Conservation (phyloP, 2,888 invertebrate species). For the Polydrusus tereticollis region DNA sequence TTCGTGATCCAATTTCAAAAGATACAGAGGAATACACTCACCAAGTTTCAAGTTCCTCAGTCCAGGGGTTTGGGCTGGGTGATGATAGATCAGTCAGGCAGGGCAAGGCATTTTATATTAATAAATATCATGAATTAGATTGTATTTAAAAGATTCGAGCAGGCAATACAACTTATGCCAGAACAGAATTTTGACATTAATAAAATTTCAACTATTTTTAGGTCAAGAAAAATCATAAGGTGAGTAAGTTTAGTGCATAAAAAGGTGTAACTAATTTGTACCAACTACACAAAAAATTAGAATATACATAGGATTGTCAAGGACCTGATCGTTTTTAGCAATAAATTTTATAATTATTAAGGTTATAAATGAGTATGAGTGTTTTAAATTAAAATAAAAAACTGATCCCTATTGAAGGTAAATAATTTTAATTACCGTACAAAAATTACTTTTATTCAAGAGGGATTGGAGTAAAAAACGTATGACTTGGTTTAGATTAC, state of each 20-base stretch:
- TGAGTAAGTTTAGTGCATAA: slow-evolving; percentile 13
- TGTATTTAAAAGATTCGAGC: too few relatives aligned
- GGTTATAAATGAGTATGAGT: background rate
- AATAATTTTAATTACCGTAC: too few relatives aligned
- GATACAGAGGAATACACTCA: too few relatives aligned
- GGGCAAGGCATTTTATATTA: background rate
- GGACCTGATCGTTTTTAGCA: slow-evolving; percentile 15
- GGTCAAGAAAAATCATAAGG: slow-evolving; percentile 36
- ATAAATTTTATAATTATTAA: slow-evolving; percentile 18
- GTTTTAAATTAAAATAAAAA: background rate
- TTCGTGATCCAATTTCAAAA: too few relatives aligned
- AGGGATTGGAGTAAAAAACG: too few relatives aligned
- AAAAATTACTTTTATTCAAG: too few relatives aligned
- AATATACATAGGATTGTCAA: slow-evolving; percentile 39
- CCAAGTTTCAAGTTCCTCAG: too few relatives aligned
- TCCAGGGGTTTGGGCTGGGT: too few relatives aligned
- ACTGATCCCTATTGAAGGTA: too few relatives aligned
- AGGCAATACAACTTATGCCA: background rate
- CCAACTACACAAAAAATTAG: slow-evolving; percentile 38
- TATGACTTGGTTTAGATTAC: too few relatives aligned
- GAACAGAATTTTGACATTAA: background rate
- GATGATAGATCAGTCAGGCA: too few relatives aligned
- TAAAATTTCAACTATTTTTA: slow-evolving; percentile 25
- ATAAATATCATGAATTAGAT: background rate
- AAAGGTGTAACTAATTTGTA: slow-evolving; percentile 39